Evolutionary conservation across 2,797 vertebrate species (phyloP).

Genomic region (Sebastes trivittatus): DNA sequence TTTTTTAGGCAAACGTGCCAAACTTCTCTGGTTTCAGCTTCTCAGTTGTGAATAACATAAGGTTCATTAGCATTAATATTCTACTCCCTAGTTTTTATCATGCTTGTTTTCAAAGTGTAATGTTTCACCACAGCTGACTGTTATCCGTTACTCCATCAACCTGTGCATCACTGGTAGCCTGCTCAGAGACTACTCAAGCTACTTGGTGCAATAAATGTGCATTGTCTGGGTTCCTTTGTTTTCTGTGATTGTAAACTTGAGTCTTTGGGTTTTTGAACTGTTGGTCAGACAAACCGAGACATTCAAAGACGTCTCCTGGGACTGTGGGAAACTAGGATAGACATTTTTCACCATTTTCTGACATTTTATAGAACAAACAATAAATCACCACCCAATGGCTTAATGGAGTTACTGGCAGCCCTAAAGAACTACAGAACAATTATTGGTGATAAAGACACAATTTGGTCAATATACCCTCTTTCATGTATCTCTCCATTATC

Average conservation of each 20-base stretch:
- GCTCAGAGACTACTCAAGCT: too few relatives aligned
- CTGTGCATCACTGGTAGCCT: too few relatives aligned
- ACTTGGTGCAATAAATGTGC: too few relatives aligned
- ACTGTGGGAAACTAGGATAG: background rate
- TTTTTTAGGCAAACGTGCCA: background rate
- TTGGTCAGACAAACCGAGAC: rapidly evolving
- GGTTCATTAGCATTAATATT: background rate
- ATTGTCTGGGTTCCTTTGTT: background rate
- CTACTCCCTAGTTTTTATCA: too few relatives aligned
- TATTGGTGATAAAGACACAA: background rate
- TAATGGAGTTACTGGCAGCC: background rate
- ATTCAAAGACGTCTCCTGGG: background rate
- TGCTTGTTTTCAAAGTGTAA: too few relatives aligned
- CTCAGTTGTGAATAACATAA: background rate
- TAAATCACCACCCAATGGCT: rapidly evolving
- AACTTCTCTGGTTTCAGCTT: background rate
- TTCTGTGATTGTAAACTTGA: background rate
- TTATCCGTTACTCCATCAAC: too few relatives aligned
- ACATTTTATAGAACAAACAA: background rate
- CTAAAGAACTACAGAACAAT: background rate
- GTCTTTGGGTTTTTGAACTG: background rate
- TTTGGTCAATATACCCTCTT: background rate
- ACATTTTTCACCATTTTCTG: too few relatives aligned
- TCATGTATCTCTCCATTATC: background rate
- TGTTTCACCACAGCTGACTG: too few relatives aligned